Percentiles rank a stretch among this genome's conserved stretches.
Conservation (phyloP, 2,113 vertebrate species). For the Microtus ochrogaster region DNA sequence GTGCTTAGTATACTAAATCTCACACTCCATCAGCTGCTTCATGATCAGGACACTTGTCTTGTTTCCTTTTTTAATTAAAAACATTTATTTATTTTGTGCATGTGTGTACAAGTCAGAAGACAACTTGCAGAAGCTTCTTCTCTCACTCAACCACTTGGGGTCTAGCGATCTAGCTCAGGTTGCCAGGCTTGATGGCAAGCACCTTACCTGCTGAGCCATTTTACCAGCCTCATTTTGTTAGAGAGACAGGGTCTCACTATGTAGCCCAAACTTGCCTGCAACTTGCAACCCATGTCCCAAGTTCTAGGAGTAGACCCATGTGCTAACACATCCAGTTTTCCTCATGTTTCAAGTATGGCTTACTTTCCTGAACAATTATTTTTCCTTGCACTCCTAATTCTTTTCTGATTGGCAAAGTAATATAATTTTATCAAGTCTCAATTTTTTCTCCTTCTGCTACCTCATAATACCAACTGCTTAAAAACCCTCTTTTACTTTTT, state of each 20-base stretch:
- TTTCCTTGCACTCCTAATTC: neutral
- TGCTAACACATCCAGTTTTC: neutral
- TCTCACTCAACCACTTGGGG: neutral
- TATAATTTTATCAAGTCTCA: neutral
- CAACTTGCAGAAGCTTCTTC: neutral
- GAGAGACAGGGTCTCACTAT: neutral
- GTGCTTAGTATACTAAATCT: neutral
- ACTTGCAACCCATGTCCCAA: neutral
- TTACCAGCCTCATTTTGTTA: neutral
- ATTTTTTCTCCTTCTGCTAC: neutral
- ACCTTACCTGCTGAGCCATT: neutral
- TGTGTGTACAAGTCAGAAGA: neutral
- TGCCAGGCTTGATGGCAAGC: neutral
- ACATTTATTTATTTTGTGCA: neutral
- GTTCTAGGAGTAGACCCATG: neutral
- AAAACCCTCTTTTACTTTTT: neutral
- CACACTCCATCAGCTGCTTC: neutral
- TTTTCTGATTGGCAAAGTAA: neutral
- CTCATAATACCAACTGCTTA: neutral
- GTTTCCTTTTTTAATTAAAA: neutral
- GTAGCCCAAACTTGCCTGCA: neutral
- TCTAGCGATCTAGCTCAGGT: neutral
- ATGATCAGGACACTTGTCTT: neutral
- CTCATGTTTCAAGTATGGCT: slow-evolving; percentile 26
- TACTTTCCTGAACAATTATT: slow-evolving; percentile 16